These are phyloP conservation scores for Rhagonycha lutea DNA, from an alignment of 2,888 invertebrate genomes.

Conservation along the genomic window DNA sequence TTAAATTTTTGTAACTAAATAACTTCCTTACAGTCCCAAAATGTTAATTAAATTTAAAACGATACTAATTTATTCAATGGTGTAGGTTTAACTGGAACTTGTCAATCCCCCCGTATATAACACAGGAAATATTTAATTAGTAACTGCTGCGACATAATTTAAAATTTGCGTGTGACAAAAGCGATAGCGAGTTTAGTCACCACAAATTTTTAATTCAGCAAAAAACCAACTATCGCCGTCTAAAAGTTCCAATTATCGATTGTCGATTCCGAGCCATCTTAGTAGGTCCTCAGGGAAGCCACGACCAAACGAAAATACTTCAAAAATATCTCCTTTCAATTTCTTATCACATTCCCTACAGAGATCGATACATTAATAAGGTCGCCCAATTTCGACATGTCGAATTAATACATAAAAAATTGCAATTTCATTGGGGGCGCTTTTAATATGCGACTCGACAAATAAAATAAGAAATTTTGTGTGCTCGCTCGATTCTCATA, in stretches of 20 bases:
- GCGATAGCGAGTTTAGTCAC: not conserved
- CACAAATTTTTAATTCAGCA: not conserved
- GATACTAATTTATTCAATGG: not conserved
- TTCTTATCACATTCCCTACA: not conserved
- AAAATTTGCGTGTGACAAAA: not conserved
- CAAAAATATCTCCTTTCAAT: not conserved
- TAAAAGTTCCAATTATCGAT: not conserved
- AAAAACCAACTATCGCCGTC: not conserved
- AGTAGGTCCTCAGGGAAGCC: not conserved
- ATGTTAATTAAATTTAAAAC: not conserved
- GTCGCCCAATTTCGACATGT: not conserved
- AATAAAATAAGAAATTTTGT: not conserved
- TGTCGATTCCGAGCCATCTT: not conserved
- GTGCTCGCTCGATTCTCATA: not conserved
- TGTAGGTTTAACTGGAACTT: not conserved
- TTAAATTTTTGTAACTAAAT: not conserved
- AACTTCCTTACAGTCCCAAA: not conserved
- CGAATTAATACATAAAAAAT: not conserved
- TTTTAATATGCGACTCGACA: too few species aligned
- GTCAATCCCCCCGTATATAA: not conserved
- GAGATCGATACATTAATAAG: not conserved
- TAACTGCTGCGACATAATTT: not conserved
- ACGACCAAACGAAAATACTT: not conserved
- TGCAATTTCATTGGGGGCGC: not conserved
- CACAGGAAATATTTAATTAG: slow-evolving; percentile 1